These are phyloP conservation scores for Rotaria magnacalcarata DNA, from an alignment of 2,888 invertebrate genomes.

Conservation along the genomic window DNA sequence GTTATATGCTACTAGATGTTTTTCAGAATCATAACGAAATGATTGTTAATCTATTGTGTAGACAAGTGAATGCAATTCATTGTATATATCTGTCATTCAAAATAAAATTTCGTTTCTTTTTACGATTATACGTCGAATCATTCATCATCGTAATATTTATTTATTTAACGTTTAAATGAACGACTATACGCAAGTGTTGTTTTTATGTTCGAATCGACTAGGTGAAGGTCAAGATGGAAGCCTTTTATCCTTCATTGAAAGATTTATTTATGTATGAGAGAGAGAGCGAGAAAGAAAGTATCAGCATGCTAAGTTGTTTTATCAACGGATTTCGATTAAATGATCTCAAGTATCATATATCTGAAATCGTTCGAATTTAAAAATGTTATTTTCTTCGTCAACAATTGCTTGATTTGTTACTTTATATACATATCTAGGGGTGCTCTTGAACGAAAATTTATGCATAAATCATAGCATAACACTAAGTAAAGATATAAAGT, in stretches of 20 bases:
- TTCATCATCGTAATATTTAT: neutral
- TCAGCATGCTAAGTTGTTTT: neutral
- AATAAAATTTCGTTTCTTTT: neutral
- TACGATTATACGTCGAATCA: neutral
- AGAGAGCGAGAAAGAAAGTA: neutral
- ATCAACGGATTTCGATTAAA: neutral
- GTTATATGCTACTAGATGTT: too few species aligned
- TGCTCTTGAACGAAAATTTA: too few species aligned
- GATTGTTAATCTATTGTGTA: neutral
- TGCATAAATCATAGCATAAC: too few species aligned
- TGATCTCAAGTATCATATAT: neutral
- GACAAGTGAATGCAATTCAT: neutral
- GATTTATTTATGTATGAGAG: neutral
- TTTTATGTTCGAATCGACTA: neutral
- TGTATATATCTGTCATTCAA: neutral
- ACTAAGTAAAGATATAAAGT: too few species aligned
- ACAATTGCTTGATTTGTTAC: neutral
- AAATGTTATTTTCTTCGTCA: neutral
- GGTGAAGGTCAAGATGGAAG: neutral
- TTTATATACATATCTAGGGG: neutral
- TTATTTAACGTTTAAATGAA: neutral
- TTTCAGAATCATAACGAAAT: neutral
- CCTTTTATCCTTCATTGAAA: neutral
- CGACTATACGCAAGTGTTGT: neutral
- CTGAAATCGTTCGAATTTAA: neutral